Percentiles rank a stretch among this genome's conserved stretches.
Conservation (phyloP, 2,888 invertebrate genomes). For the Carabus problematicus region DNA sequence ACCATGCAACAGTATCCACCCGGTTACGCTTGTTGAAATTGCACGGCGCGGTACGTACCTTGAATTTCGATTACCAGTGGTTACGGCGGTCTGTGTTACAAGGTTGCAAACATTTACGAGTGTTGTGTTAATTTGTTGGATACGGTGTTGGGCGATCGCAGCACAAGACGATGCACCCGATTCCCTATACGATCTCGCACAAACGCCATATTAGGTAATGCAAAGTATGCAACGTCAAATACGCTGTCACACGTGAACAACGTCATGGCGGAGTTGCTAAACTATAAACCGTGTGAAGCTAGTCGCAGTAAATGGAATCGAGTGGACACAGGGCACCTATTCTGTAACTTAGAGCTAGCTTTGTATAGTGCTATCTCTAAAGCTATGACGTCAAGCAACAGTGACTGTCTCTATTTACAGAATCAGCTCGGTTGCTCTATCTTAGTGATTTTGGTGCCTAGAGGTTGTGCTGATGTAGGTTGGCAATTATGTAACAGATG, state of each 20-base stretch:
- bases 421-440: too few relatives aligned
- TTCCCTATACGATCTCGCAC: slow-evolving; percentile 60
- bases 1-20: slow-evolving; percentile 51
- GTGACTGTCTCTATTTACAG: too few relatives aligned
- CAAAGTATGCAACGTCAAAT: slow-evolving; percentile 51
- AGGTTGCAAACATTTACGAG: slow-evolving; percentile 16
- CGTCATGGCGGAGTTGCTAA: not conserved
- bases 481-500: too few relatives aligned
- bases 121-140: not conserved
- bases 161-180: slow-evolving; percentile 55
- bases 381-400: too few relatives aligned
- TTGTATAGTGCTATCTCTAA: too few relatives aligned
- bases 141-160: slow-evolving; percentile 8
- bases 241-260: slow-evolving; percentile 24
- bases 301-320: not conserved
- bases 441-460: too few relatives aligned
- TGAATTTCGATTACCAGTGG: not conserved
- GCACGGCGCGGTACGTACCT: slow-evolving; percentile 3
- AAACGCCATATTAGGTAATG: slow-evolving; percentile 76
- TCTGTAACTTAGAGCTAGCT: too few relatives aligned
- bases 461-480: too few relatives aligned
- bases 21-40: slow-evolving; percentile 60
- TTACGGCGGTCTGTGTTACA: slow-evolving; percentile 5
- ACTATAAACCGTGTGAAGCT: slow-evolving; percentile 2
- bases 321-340: too few relatives aligned